Evolutionary conservation across 2,797 vertebrate species (phyloP), one percentile per base, ranked within the genome.

Genomic region (Mergus octosetaceus): DNA sequence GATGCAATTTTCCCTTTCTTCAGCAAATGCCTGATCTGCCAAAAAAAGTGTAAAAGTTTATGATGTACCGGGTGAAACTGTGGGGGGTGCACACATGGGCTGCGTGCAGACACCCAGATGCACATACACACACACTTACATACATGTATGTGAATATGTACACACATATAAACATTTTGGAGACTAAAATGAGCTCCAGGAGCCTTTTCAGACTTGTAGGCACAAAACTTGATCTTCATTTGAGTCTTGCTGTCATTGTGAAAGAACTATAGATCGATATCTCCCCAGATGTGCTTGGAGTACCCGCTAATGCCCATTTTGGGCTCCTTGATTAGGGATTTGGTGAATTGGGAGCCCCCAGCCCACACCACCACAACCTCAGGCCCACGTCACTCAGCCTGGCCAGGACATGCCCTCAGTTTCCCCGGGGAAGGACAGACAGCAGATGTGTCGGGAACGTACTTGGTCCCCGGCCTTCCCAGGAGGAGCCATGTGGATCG

Each of bases 391-490:
- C 54, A n/a, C 12, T 12, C 0, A 4, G 11, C 53, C 32, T 36
- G 34, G 51, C 19, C 18, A 38, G 20, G 13, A 13, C 49, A 22
- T 14, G 51, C 51, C 60, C 64, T 68, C n/a, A 3, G 28, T 38
- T 61, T 62, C 32, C 38, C 73, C 49, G 47, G 19, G 34, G 36
- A 22, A 73, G 57, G 61, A 38, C 61, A 41, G 38, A 8, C 15
- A 61, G 53, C 47, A 64, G 58, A 15, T 9, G 62, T 1, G 4
- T 18, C 3, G 13, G 57, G 53, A 72, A 51, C 4, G 6, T 89
- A 97, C 97, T 96, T 87, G 95, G 10, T 97, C 97, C 64, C 96
- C 96, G 73, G 91, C 90, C 69, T 83, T 92, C 6, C 97, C 97
- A 51, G 92, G 17, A n/a, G 93, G 96, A 79, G 90, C 90, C 96